These are phyloP conservation scores for Lucilia cuprina DNA, from an alignment of 1,140 invertebrate genomes.

Conservation along the genomic window DNA sequence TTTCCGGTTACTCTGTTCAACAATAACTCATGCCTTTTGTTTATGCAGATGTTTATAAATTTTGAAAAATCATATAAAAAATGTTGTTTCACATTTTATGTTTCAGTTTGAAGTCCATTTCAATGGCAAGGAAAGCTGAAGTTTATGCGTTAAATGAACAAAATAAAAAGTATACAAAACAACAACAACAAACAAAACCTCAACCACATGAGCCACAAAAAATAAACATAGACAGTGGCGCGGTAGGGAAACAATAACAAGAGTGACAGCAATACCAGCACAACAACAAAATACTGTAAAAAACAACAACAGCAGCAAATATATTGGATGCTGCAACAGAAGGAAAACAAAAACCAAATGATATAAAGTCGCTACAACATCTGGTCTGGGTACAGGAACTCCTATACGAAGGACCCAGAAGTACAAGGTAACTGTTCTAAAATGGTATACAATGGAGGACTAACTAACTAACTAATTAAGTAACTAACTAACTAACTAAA, in stretches of 20 bases:
- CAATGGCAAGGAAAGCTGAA: neutral
- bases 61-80: slow-evolving; percentile 19
- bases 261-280: neutral
- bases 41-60: slow-evolving; percentile 27
- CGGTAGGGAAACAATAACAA: neutral
- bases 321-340: neutral
- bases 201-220: slow-evolving; percentile 20
- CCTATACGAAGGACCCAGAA: too few species aligned
- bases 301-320: neutral
- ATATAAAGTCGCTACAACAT: slow-evolving; percentile 3
- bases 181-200: neutral
- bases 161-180: neutral
- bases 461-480: too few species aligned
- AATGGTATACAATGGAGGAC: too few species aligned
- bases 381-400: neutral
- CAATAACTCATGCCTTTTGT: slow-evolving; percentile 17
- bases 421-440: too few species aligned
- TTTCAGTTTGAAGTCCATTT: neutral
- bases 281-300: neutral
- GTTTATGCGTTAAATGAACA: neutral
- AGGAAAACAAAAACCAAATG: slow-evolving; percentile 14
- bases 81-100: neutral
- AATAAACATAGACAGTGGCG: neutral
- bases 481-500: too few species aligned
- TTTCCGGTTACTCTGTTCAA: neutral